Evolutionary conservation across 2,888 invertebrate genomes (phyloP).

Genomic region (Noctua janthina): DNA sequence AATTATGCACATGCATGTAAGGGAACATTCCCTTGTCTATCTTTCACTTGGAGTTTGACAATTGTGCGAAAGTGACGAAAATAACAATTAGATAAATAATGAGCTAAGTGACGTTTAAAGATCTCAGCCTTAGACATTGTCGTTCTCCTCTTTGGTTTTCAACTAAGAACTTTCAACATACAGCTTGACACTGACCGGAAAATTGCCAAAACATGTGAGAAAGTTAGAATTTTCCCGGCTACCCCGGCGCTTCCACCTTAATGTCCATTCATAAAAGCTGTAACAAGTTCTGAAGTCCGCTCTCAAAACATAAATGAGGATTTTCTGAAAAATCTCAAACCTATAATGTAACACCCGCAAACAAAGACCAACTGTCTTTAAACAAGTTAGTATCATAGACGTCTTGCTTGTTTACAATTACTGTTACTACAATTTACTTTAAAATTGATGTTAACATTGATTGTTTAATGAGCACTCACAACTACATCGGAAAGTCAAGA

Average conservation of each 20-base stretch:
- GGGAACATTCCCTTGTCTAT: too few relatives aligned
- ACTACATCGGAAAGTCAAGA: constrained; percentile 21
- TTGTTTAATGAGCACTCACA: constrained; percentile 26
- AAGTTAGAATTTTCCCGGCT: too few relatives aligned
- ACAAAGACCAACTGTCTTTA: neutral
- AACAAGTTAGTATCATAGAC: neutral
- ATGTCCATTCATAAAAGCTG: neutral
- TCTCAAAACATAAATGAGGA: neutral
- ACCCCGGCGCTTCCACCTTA: too few relatives aligned
- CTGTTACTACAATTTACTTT: constrained; percentile 1
- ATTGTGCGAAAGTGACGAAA: neutral
- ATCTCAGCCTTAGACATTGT: neutral
- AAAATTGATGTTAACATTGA: constrained; percentile 2
- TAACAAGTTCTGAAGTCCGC: neutral
- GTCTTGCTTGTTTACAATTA: neutral
- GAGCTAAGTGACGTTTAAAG: neutral
- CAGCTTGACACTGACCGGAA: too few relatives aligned
- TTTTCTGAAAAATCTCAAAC: neutral
- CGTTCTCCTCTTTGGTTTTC: neutral
- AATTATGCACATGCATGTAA: too few relatives aligned
- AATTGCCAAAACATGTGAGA: too few relatives aligned
- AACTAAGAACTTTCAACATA: neutral
- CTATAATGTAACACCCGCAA: neutral
- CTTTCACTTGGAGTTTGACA: neutral
- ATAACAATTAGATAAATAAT: neutral